Percentiles rank a stretch among this genome's conserved stretches.
Evolutionary conservation across 2,888 invertebrate species (phyloP).

Genomic region (Ormyrus thymus): DNA sequence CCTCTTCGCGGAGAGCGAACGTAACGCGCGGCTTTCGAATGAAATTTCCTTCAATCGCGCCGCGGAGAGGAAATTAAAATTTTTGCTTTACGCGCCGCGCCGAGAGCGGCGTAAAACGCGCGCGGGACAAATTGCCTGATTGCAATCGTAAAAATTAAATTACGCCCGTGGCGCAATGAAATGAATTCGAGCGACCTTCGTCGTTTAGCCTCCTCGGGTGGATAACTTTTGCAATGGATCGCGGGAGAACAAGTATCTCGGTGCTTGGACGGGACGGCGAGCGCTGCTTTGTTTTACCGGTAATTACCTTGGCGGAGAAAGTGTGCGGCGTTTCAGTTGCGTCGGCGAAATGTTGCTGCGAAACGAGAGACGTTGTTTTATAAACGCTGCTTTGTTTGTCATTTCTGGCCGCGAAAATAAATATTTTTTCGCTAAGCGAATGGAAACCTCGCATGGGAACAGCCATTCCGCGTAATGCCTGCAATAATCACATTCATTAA

Average conservation of each 20-base stretch:
- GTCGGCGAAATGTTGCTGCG: neutral
- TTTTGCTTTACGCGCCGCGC: slow-evolving; percentile 7
- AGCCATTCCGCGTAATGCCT: too few species aligned
- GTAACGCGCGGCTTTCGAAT: neutral
- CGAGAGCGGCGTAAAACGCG: neutral
- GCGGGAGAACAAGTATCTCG: neutral
- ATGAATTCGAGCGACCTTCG: slow-evolving; percentile 16
- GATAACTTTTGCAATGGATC: neutral
- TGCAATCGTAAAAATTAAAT: slow-evolving; percentile 28
- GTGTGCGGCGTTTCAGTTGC: neutral
- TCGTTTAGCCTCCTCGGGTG: neutral
- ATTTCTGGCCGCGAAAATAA: too few species aligned
- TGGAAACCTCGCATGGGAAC: too few species aligned
- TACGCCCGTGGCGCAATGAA: slow-evolving; percentile 8
- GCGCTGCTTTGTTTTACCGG: neutral
- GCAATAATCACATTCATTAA: too few species aligned
- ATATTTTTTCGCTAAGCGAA: too few species aligned
- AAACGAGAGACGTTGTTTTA: neutral
- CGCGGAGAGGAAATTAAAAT: slow-evolving; percentile 20
- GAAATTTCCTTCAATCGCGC: slow-evolving; percentile 2
- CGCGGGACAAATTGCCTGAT: slow-evolving; percentile 20
- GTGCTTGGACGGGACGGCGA: neutral
- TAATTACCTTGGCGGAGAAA: neutral
- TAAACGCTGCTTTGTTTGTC: neutral
- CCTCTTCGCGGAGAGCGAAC: neutral